Base-by-base conservation (phyloP, 2,113 vertebrate species). In the Lipophrys pholis region DNA sequence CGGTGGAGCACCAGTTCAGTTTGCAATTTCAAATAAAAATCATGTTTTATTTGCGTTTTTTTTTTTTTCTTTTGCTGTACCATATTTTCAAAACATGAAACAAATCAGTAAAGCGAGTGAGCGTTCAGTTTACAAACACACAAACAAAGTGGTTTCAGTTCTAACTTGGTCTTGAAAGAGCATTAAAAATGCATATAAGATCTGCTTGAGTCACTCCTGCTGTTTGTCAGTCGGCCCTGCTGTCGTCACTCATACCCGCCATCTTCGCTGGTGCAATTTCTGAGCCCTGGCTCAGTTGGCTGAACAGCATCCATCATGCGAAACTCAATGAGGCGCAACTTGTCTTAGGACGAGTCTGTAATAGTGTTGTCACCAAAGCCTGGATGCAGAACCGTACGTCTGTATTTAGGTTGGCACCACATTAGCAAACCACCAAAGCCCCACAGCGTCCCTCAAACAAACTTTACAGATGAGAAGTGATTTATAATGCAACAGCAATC, bases 311-410 rank as follows among this genome's bases (percentile, higher is more conserved):
- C 38, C 17, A 69, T 76, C 79, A 73, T 68, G 30, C 4, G 50
- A 56, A 69, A 55, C 36, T 63, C 72, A 76, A 68, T 54, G 66
- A 69, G 52, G 61, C 53, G 10, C n/a, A 66, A 17, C 68, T 65
- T 72, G 72, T 55, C 72, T 65, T 55, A 48, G 36, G 43, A 70
- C 36, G 35, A 38, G 63, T 77, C 53, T 41, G 62, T 62, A 61
- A 62, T 40, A 54, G 30, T 40, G 69, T 60, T 61, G 6, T 54
- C 0, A 1, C 7, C 51, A 45, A 30, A 36, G 40, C 21, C 1
- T n/a, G 36, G 78, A 21, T 51, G n/a, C 51, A 21, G 35, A 8
- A 30, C 62, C 41, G 17, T 69, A 42, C 51, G 46, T 69, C 40
- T 62, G 57, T 59, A n/a, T 70, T 70, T 50, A 57, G 39, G 42